A percentile compares a stretch with the other conserved stretches of the same genome.
These are phyloP conservation scores for Cantharis lateralis DNA, from an alignment of 2,888 invertebrate species.

Conservation along the genomic window DNA sequence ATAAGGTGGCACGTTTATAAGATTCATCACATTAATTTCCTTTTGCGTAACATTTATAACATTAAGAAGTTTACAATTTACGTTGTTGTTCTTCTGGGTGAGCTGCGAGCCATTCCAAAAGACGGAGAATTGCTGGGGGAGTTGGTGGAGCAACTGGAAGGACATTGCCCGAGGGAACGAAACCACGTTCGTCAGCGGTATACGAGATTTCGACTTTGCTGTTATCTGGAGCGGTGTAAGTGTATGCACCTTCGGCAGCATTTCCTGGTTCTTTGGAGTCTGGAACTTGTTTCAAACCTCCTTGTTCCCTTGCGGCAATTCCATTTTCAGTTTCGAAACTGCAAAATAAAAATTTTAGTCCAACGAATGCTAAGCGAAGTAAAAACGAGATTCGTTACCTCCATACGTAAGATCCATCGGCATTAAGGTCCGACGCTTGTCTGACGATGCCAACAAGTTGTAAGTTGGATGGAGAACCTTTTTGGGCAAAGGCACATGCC, in stretches of 20 bases:
- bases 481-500: slow-evolving; percentile 38
- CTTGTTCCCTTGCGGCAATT: slow-evolving; percentile 64
- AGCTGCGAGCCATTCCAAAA: slow-evolving; percentile 67
- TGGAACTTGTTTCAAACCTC: slow-evolving; percentile 52
- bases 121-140: slow-evolving; percentile 71
- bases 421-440: slow-evolving; percentile 57
- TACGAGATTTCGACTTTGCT: slow-evolving; percentile 62
- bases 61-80: slow-evolving; percentile 10
- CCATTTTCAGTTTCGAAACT: slow-evolving; percentile 69
- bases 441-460: slow-evolving; percentile 42
- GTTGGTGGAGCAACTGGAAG: slow-evolving; percentile 67
- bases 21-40: slow-evolving; percentile 17
- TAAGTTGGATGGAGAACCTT: slow-evolving; percentile 39
- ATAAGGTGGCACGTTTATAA: slow-evolving; percentile 20
- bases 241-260: slow-evolving; percentile 60
- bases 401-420: slow-evolving; percentile 61
- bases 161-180: slow-evolving; percentile 61
- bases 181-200: slow-evolving; percentile 72
- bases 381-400: slow-evolving; percentile 43
- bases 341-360: slow-evolving; percentile 29
- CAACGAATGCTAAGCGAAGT: background rate
- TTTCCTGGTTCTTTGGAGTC: slow-evolving; percentile 48
- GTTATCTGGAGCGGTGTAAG: slow-evolving; percentile 67
- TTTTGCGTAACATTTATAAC: background rate
- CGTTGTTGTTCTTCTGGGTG: slow-evolving; percentile 54